Base-by-base conservation (phyloP, 2,797 vertebrate genomes). In the Cossypha dichroa region DNA sequence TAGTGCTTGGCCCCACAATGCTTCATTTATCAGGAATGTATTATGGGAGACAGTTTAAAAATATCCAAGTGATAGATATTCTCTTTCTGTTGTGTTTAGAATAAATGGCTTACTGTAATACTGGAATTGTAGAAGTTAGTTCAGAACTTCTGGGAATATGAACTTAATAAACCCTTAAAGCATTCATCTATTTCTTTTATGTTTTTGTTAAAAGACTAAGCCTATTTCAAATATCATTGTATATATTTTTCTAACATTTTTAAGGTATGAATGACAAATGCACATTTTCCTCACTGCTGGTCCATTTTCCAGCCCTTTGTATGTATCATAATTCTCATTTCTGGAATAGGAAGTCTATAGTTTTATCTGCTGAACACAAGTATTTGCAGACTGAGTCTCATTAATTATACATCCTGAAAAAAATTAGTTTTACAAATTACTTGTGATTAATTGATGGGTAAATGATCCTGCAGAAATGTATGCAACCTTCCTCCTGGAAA, bases 61-160 rank as follows among this genome's bases (percentile, higher is more conserved):
- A 96, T 97, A 97, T 72, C 95, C 49, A 90, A 96, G 54, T 97
- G 97, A 97, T 93, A 96, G 90, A 97, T 97, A 96, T 28, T 85
- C 52, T 70, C 78, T 92, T 76, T 94, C 77, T 93, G 91, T 91
- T 94, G 73, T 92, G 87, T 97, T 95, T 88, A 94, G 92, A 96
- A 97, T 96, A 97, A 97, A 98, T 97, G 91, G 46, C 73, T 98
- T 97, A 97, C 96, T 97, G 96, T 98, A 98, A 97, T 77, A 87
- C 59, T 90, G 79, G 85, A 96, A 97, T 97, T 98, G 81, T 41
- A 96, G 86, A 66, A 93, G 68, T 94, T 93, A 29, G 55, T 96
- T 96, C 78, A 95, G 90, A 97, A 93, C 16, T 97, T 98, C 96
- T 97, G 97, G 95, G 96, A 97, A 98, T 96, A 95, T 92, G 40